These are phyloP conservation scores for Percina caprodes DNA, from an alignment of 2,113 vertebrate species.

Conservation along the genomic window DNA sequence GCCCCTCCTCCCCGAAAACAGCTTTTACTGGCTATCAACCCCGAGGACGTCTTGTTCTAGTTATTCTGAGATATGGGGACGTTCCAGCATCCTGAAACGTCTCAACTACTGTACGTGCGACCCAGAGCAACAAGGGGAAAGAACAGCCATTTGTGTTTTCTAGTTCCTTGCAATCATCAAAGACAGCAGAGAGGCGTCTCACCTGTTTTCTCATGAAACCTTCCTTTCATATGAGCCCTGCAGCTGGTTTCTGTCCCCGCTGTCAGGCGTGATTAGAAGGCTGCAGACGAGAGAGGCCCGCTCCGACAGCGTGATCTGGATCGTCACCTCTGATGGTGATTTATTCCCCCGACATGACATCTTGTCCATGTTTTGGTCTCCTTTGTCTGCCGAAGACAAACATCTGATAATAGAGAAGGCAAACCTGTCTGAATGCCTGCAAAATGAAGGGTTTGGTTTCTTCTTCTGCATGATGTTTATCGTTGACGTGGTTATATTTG, in stretches of 20 bases:
- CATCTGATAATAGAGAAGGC: not conserved
- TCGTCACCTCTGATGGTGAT: conserved; percentile 61
- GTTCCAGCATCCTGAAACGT: conserved; percentile 41
- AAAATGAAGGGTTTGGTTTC: not conserved
- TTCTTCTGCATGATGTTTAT: not conserved
- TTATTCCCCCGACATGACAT: conserved; percentile 56
- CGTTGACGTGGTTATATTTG: not conserved
- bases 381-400: not conserved
- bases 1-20: conserved; percentile 31
- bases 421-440: not conserved
- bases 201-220: conserved; percentile 75
- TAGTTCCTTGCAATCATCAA: conserved; percentile 31
- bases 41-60: conserved; percentile 64
- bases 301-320: not conserved
- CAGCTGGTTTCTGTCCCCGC: conserved; percentile 72
- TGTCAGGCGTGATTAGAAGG: conserved; percentile 69
- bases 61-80: conserved; percentile 52
- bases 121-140: not conserved
- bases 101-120: conserved; percentile 58
- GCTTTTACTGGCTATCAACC: conserved; percentile 38
- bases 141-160: conserved; percentile 13
- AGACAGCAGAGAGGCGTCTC: conserved; percentile 68
- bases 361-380: conserved; percentile 12
- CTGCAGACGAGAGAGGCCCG: conserved; percentile 31
- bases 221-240: conserved; percentile 59